Percentiles rank a stretch among this genome's conserved stretches.
phyloP scores from a whole-genome alignment of 1,140 invertebrate species.

The Dolichoris vasculosae region DNA sequence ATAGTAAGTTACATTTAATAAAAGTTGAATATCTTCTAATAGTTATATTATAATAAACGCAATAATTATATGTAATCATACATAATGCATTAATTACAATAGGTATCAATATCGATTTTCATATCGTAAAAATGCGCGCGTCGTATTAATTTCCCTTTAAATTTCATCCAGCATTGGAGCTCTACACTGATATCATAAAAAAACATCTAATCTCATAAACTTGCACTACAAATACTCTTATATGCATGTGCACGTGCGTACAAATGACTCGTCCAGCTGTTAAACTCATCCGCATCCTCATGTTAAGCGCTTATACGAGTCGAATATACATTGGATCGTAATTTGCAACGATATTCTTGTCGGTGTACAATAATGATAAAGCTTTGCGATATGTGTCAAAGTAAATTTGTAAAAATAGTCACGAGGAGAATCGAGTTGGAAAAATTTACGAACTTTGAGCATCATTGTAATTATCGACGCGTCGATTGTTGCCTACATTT shows the following conservation, averaged over 20 bases:
- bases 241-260: background rate
- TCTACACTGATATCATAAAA: background rate
- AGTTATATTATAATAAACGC: background rate
- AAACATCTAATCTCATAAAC: background rate
- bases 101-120: background rate
- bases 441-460: background rate
- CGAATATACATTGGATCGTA: background rate
- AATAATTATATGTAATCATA: background rate
- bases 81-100: background rate
- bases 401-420: slow-evolving; percentile 11
- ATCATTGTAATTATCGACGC: background rate
- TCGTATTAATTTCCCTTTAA: background rate
- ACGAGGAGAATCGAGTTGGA: background rate
- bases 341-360: slow-evolving; percentile 18
- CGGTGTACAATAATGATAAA: slow-evolving; percentile 22
- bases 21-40: background rate
- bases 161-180: background rate
- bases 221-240: background rate
- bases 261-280: background rate
- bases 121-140: background rate
- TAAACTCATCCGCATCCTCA: no score
- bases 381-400: background rate
- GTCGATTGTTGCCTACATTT: background rate
- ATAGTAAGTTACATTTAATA: background rate
- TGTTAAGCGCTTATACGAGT: background rate